A percentile compares a stretch with the other conserved stretches of the same genome.
Conservation (phyloP, 1,140 invertebrate species). For the Diachasma alloeum region DNA sequence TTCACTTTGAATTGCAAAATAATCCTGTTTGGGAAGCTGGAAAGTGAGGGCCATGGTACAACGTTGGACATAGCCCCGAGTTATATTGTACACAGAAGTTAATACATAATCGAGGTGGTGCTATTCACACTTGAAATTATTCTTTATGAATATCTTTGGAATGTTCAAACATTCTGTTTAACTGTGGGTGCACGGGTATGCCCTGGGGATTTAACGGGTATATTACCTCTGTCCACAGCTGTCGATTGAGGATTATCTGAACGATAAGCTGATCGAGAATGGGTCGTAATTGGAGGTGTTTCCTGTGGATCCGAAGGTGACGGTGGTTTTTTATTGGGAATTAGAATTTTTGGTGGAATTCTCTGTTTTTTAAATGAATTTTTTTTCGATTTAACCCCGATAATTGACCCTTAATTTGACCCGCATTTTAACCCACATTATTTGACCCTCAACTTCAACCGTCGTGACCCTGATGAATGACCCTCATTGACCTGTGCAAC, state of each 20-base stretch:
- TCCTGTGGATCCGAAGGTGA: constrained; percentile 12
- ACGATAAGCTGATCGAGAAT: constrained; percentile 34
- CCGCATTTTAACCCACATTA: too few species aligned
- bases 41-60: background rate
- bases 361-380: too few species aligned
- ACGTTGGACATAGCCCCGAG: background rate
- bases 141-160: background rate
- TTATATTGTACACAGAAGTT: background rate
- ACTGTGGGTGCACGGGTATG: background rate
- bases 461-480: too few species aligned
- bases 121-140: background rate
- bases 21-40: background rate
- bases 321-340: too few species aligned
- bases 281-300: constrained; percentile 39
- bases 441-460: too few species aligned
- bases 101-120: background rate
- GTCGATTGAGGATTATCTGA: constrained; percentile 32
- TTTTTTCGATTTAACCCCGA: too few species aligned
- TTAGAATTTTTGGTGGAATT: too few species aligned
- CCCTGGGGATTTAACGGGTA: background rate
- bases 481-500: too few species aligned
- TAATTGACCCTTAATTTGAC: too few species aligned
- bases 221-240: constrained; percentile 25
- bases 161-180: background rate
- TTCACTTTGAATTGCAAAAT: constrained; percentile 11